Base-by-base conservation (phyloP, 2,888 invertebrate species). In the Phalera bucephala region DNA sequence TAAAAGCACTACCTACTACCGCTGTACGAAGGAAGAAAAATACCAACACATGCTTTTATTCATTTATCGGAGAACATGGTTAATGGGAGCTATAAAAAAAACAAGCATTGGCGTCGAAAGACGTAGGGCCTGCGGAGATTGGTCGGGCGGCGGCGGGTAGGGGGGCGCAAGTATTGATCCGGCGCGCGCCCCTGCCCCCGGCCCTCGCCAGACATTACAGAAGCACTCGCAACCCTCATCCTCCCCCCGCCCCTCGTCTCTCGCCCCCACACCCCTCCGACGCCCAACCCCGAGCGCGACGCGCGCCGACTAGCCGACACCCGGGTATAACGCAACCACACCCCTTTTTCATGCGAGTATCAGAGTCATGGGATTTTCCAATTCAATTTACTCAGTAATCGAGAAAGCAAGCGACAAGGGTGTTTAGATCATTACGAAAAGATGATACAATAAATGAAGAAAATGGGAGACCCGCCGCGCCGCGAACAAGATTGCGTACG, bases 301-400 rank as follows among this genome's bases (percentile, higher is more conserved):
- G 63, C 68, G 66, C 69, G 60, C 67, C 72, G 62, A 71, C 69
- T 53, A 64, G 63, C 68, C 53, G 58, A 59, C 75, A 68, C 70
- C 73, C 74, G 70, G 71, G 66, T 70, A 64, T 64, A 68, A 77
- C 75, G 65, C 79, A 77, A 84, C 88, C 88, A 87, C 88, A 88
- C 88, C 88, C 85, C 86, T 84, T 83, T 80, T 79, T 73, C 77
- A 80, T 72, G 61, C 79, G 65, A 74, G 64, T 56, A 69, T 65
- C 80, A 1, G 75, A 87, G 76, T 88, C 89, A 89, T 72, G 83
- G 88, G 87, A 81, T 85, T 87, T 89, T 88, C 88, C 89, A 80
- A 85, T 83, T 80, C 78, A 80, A 85, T 85, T 84, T 84, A 66
- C 73, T 67, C 59, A 58, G 64, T 72, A 64, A 77, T 74, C 64